A percentile compares a stretch with the other conserved stretches of the same genome.
Evolutionary conservation across 2,797 vertebrate species (phyloP).

Genomic region (Sarcoramphus papa): DNA sequence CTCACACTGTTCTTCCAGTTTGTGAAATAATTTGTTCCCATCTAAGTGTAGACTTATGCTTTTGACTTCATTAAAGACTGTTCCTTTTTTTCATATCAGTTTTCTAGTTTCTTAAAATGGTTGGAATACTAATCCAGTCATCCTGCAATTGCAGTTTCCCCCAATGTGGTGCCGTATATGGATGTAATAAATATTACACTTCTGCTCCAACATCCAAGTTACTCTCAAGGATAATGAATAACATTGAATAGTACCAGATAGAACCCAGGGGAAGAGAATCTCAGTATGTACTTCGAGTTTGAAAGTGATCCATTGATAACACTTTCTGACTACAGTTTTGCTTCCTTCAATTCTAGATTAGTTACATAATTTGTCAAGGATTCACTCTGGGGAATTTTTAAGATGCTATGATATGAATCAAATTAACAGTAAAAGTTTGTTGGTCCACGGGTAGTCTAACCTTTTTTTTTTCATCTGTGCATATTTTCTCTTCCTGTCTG

Average conservation of each 20-base stretch:
- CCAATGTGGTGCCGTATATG: neutral
- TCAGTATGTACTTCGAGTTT: neutral
- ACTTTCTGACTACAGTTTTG: neutral
- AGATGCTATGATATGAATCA: neutral
- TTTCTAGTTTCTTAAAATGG: neutral
- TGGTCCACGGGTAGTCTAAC: rapidly evolving
- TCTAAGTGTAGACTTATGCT: neutral
- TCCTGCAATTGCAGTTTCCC: neutral
- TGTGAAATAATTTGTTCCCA: neutral
- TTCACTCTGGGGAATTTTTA: neutral
- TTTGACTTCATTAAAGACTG: neutral
- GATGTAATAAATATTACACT: neutral
- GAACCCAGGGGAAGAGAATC: neutral
- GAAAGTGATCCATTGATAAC: neutral
- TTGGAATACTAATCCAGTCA: neutral
- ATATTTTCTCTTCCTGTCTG: neutral
- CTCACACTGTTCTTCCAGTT: neutral
- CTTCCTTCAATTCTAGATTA: neutral
- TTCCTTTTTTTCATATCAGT: neutral
- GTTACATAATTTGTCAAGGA: neutral
- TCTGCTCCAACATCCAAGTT: neutral
- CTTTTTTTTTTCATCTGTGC: neutral
- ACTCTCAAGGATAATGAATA: neutral
- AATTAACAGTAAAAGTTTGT: neutral
- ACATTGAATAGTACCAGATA: neutral